Conservation (phyloP, 1,140 invertebrate species). For the Varroa destructor region DNA sequence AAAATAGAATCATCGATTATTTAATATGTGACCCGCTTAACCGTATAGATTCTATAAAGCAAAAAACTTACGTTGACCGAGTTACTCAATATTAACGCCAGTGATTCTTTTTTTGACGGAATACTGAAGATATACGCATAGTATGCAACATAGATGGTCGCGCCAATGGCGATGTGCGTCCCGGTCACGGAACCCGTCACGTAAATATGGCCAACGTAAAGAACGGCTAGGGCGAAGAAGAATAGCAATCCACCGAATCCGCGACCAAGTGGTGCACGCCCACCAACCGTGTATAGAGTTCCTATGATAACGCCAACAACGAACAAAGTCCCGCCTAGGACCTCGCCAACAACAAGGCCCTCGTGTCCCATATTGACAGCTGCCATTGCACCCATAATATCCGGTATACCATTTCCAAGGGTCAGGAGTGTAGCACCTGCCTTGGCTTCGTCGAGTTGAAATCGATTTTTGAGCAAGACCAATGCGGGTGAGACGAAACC, state of each 20-base stretch:
- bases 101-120: background rate
- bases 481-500: constrained; percentile 1
- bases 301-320: constrained; percentile 18
- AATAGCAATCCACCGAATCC: background rate
- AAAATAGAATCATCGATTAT: no score
- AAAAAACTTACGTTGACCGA: background rate
- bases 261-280: constrained; percentile 3
- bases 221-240: background rate
- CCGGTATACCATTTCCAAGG: constrained; percentile 9
- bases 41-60: background rate
- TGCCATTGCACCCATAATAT: constrained; percentile 17
- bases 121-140: constrained; percentile 24
- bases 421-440: constrained; percentile 20
- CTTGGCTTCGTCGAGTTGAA: constrained; percentile 1
- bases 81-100: background rate
- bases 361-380: constrained; percentile 21
- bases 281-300: constrained; percentile 14
- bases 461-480: constrained; percentile 1
- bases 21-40: no score
- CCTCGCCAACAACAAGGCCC: constrained; percentile 14
- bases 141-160: background rate
- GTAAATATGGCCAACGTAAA: constrained; percentile 2
- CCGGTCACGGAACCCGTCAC: background rate
- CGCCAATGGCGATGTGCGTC: background rate
- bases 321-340: constrained; percentile 18